These are phyloP conservation scores for Steinernema khuongi DNA, from an alignment of 1,140 invertebrate genomes.

Conservation along the genomic window DNA sequence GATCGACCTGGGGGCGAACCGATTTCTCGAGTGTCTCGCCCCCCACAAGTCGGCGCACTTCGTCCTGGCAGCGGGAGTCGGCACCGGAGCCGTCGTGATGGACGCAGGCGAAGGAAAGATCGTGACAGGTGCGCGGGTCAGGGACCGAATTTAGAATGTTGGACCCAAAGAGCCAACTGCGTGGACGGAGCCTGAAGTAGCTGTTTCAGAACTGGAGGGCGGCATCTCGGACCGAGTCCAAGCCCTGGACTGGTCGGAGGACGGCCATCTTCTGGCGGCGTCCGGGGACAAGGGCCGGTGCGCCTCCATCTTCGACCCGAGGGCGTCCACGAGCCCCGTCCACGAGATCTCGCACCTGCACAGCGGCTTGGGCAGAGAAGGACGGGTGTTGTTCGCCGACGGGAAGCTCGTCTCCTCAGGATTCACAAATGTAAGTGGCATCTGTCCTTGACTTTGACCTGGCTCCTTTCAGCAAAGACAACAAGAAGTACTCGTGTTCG, in stretches of 20 bases:
- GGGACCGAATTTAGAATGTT: neutral
- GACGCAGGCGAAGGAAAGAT: slow-evolving; percentile 46
- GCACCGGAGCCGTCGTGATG: slow-evolving; percentile 51
- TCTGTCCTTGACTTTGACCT: slow-evolving; percentile 15
- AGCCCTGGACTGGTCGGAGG: slow-evolving; percentile 39
- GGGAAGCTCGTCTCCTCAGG: slow-evolving; percentile 59
- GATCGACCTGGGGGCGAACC: slow-evolving; percentile 22
- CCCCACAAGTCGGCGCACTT: slow-evolving; percentile 39
- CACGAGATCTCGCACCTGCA: slow-evolving; percentile 26
- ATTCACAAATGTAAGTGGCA: slow-evolving; percentile 53
- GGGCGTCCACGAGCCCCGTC: slow-evolving; percentile 32
- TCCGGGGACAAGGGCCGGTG: slow-evolving; percentile 43
- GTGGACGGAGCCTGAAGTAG: neutral
- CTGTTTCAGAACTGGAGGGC: slow-evolving; percentile 30
- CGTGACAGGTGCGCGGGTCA: slow-evolving; percentile 31
- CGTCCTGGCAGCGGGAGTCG: slow-evolving; percentile 47
- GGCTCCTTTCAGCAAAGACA: slow-evolving; percentile 36
- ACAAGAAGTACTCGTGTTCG: slow-evolving; percentile 5
- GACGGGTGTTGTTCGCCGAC: slow-evolving; percentile 58
- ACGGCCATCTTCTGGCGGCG: slow-evolving; percentile 37
- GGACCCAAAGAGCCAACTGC: slow-evolving; percentile 29
- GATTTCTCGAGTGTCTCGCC: slow-evolving; percentile 29
- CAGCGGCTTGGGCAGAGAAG: slow-evolving; percentile 42
- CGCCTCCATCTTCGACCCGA: slow-evolving; percentile 40
- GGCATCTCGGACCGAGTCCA: slow-evolving; percentile 31